Conservation (phyloP, 2,797 vertebrate genomes). For the Clarias laeviceps region DNA sequence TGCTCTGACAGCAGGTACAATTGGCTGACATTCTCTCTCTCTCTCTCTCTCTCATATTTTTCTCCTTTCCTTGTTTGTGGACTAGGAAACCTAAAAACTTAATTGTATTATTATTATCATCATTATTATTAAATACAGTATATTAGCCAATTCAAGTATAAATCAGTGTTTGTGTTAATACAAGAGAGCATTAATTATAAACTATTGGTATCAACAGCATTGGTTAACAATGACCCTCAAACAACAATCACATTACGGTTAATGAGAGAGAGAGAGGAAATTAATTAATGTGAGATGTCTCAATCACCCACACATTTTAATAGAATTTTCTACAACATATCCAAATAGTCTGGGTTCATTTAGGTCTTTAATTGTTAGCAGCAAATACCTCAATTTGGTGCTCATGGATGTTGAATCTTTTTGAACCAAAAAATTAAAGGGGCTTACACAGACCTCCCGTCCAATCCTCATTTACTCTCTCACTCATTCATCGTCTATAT, state of each 20-base stretch:
- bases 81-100: no score
- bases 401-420: background rate
- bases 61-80: background rate
- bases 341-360: background rate
- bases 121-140: background rate
- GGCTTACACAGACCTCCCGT: background rate
- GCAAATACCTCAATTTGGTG: background rate
- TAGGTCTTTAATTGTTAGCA: background rate
- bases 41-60: background rate
- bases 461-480: background rate
- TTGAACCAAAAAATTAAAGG: background rate
- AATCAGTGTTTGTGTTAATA: background rate
- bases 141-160: background rate
- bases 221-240: background rate
- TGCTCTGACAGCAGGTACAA: constrained; percentile 35
- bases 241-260: background rate
- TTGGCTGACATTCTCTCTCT: background rate
- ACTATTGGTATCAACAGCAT: background rate
- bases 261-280: background rate
- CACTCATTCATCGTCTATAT: no score
- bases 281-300: background rate
- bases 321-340: background rate
- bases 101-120: no score
- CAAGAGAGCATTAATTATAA: background rate
- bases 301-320: background rate